These are phyloP conservation scores for Drosophila grimshawi DNA, from an alignment of 1,140 invertebrate species.

Conservation along the genomic window DNA sequence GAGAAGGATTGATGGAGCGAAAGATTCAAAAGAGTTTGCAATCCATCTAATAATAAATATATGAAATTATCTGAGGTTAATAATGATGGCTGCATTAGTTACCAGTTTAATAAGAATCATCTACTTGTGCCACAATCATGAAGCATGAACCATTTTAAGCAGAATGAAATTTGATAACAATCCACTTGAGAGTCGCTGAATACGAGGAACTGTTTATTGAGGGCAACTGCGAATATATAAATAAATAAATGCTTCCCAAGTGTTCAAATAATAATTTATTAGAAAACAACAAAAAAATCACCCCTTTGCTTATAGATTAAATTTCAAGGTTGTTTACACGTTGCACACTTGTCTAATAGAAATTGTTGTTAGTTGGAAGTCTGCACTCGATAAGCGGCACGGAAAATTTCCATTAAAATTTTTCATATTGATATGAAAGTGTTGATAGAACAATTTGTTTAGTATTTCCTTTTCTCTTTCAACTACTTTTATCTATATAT, in stretches of 20 bases:
- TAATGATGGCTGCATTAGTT: constrained; percentile 14
- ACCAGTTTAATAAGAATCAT: neutral
- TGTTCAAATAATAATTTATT: too few species aligned
- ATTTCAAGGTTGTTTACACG: neutral
- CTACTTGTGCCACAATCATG: neutral
- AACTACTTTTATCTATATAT: constrained; percentile 9
- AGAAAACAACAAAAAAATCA: too few species aligned
- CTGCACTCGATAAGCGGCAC: constrained; percentile 16
- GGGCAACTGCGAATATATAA: too few species aligned
- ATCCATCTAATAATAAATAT: neutral
- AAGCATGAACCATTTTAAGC: neutral
- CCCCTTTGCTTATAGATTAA: too few species aligned
- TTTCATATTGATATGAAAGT: constrained; percentile 15
- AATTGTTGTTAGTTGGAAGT: neutral
- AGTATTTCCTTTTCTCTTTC: neutral
- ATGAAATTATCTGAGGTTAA: neutral
- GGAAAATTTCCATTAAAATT: constrained; percentile 59
- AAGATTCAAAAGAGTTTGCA: too few species aligned
- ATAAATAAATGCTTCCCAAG: too few species aligned
- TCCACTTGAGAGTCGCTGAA: too few species aligned
- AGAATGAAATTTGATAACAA: neutral
- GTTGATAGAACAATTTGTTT: neutral
- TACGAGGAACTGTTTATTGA: too few species aligned
- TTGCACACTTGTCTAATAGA: neutral
- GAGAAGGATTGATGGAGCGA: too few species aligned